Conservation (phyloP, 2,113 vertebrate genomes). For the Garra rufa region DNA sequence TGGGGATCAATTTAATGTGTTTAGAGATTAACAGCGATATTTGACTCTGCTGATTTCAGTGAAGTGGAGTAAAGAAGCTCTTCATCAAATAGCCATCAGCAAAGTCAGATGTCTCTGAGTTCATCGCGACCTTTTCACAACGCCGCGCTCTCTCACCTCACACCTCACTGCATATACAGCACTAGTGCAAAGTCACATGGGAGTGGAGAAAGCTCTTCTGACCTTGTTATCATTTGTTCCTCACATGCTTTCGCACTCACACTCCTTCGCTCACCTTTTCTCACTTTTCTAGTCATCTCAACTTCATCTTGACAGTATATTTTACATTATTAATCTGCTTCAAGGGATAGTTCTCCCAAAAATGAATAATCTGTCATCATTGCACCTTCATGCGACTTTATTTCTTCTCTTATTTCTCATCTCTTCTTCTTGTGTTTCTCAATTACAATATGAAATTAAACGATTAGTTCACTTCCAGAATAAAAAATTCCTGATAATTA, state of each 20-base stretch:
- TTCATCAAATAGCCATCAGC: slow-evolving; percentile 64
- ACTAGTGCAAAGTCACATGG: neutral
- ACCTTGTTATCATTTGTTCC: slow-evolving; percentile 19
- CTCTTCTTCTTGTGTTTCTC: neutral
- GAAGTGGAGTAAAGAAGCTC: slow-evolving; percentile 29
- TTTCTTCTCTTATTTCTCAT: neutral
- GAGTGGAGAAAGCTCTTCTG: neutral
- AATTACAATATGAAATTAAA: too few species aligned
- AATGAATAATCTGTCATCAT: neutral
- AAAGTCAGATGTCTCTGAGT: slow-evolving; percentile 48
- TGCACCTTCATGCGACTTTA: neutral
- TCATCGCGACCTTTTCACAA: neutral
- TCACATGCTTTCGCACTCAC: slow-evolving; percentile 22
- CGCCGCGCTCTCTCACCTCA: neutral
- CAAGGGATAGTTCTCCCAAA: neutral
- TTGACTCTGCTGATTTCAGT: slow-evolving; percentile 43
- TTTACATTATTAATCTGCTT: neutral
- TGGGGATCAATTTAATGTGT: slow-evolving; percentile 14
- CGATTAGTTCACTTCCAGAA: too few species aligned
- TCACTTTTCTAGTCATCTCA: neutral
- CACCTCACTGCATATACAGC: neutral
- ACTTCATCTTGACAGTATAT: neutral
- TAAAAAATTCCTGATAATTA: too few species aligned
- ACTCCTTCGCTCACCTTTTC: slow-evolving; percentile 35
- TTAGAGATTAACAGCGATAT: slow-evolving; percentile 13